A percentile compares a stretch with the other conserved stretches of the same genome.
phyloP scores from a whole-genome alignment of 2,113 vertebrate species.

The Mungos mungo region DNA sequence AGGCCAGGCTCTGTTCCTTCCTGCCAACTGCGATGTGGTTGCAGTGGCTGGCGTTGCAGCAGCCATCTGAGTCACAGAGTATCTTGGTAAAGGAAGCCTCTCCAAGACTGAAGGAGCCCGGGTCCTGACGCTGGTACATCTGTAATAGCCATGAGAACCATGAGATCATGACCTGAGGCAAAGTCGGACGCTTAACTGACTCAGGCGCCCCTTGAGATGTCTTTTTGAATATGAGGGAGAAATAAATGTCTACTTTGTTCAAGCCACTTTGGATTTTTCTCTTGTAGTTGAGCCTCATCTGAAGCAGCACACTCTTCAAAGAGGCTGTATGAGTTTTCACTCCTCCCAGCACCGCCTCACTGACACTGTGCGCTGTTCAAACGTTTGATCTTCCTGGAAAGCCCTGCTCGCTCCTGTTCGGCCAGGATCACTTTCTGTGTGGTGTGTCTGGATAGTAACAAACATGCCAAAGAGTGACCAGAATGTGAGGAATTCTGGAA shows the following conservation, averaged over 20 bases:
- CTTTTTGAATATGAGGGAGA: background rate
- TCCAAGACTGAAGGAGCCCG: background rate
- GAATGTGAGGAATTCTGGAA: background rate
- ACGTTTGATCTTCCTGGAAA: too few relatives aligned
- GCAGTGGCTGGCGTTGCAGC: background rate
- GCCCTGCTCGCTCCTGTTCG: background rate
- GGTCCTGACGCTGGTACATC: background rate
- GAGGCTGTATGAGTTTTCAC: background rate
- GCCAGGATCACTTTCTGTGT: background rate
- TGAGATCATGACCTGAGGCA: too few relatives aligned
- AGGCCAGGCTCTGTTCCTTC: background rate
- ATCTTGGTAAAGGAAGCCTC: background rate
- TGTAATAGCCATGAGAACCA: too few relatives aligned
- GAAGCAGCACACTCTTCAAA: background rate
- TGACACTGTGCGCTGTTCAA: background rate
- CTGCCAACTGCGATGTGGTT: background rate
- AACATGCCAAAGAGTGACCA: background rate
- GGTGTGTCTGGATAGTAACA: background rate
- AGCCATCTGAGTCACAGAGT: background rate
- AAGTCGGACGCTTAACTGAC: too few relatives aligned
- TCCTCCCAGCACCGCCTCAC: background rate
- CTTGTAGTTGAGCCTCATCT: background rate
- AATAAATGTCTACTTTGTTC: background rate
- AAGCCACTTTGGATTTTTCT: background rate
- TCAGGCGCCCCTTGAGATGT: background rate